phyloP scores from a whole-genome alignment of 1,140 invertebrate genomes.

The Monochamus saltuarius region DNA sequence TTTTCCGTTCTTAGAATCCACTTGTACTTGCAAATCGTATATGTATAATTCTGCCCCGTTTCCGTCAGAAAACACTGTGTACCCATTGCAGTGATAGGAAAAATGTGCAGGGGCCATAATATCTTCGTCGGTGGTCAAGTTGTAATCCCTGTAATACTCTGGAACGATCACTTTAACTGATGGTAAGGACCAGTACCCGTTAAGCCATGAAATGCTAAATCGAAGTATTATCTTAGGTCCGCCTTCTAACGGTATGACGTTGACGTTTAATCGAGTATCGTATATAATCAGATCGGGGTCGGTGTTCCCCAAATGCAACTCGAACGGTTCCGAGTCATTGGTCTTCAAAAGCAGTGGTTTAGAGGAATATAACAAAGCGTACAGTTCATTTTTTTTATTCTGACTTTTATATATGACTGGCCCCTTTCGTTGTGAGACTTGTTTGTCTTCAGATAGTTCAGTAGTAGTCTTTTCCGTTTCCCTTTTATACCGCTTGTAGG shows the following conservation, averaged over 20 bases:
- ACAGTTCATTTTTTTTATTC: constrained; percentile 28
- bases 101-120: constrained; percentile 54
- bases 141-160: constrained; percentile 22
- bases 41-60: constrained; percentile 45
- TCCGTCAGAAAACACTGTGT: constrained; percentile 45
- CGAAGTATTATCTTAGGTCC: constrained; percentile 40
- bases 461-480: constrained; percentile 1
- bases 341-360: constrained; percentile 36
- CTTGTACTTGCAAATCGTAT: constrained; percentile 54
- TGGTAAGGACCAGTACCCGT: constrained; percentile 45
- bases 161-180: constrained; percentile 34
- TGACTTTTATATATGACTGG: constrained; percentile 36
- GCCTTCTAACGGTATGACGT: constrained; percentile 28
- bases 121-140: constrained; percentile 35
- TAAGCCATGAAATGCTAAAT: constrained; percentile 41
- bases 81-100: constrained; percentile 57
- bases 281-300: constrained; percentile 27
- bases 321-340: constrained; percentile 20
- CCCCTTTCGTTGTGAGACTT: constrained; percentile 16
- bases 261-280: constrained; percentile 36
- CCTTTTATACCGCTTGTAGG: constrained; percentile 10
- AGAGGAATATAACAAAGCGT: constrained; percentile 41
- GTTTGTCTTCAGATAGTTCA: background rate
- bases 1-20: constrained; percentile 44
- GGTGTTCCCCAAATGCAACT: constrained; percentile 31